These are phyloP conservation scores for Drosophila willistoni DNA, from an alignment of 1,140 invertebrate species.

Conservation along the genomic window DNA sequence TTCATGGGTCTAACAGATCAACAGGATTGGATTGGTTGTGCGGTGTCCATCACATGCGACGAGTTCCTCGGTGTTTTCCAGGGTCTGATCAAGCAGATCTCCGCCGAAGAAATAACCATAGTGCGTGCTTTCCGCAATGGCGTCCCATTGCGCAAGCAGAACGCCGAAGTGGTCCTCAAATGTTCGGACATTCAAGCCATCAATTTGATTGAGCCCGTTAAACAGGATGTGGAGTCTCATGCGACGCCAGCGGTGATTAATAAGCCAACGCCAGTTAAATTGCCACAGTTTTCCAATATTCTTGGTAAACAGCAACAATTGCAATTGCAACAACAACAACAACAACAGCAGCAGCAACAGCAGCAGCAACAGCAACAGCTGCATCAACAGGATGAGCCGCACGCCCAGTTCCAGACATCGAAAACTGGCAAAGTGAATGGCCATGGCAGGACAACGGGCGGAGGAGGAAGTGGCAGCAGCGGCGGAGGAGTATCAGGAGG, in stretches of 20 bases:
- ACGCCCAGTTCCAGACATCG: slow-evolving; percentile 26
- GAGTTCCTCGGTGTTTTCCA: slow-evolving; percentile 84
- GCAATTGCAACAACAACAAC: slow-evolving; percentile 43
- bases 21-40: slow-evolving; percentile 81
- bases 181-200: slow-evolving; percentile 80
- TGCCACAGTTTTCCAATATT: slow-evolving; percentile 75
- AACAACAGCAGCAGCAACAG: slow-evolving; percentile 40
- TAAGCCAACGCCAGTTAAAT: slow-evolving; percentile 78
- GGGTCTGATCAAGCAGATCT: slow-evolving; percentile 90
- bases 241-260: slow-evolving; percentile 71
- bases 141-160: slow-evolving; percentile 85
- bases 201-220: slow-evolving; percentile 67
- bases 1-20: slow-evolving; percentile 78
- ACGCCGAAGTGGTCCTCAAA: slow-evolving; percentile 85
- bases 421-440: slow-evolving; percentile 42
- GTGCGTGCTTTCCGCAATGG: slow-evolving; percentile 92
- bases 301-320: slow-evolving; percentile 66
- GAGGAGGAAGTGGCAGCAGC: neutral
- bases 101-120: slow-evolving; percentile 89
- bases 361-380: slow-evolving; percentile 28
- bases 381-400: slow-evolving; percentile 41
- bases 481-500: neutral
- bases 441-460: slow-evolving; percentile 23
- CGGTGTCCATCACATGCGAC: slow-evolving; percentile 80
- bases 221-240: slow-evolving; percentile 58